Evolutionary conservation across 2,888 invertebrate species (phyloP), one percentile per base, ranked within the genome.

Genomic region (Xylocampa areola): DNA sequence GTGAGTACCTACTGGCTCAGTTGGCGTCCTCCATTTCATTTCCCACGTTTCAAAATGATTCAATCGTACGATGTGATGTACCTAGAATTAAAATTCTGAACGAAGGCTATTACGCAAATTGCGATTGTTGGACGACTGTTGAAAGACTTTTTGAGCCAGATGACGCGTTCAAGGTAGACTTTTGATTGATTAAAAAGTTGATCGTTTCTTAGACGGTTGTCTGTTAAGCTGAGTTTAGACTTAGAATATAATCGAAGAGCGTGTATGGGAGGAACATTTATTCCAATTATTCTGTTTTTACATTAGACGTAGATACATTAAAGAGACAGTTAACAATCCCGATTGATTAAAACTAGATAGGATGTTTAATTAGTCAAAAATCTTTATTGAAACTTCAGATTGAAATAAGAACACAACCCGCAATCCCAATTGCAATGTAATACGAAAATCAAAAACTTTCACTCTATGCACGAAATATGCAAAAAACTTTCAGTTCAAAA

Each of bases 41-140:
- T 80, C 78, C 79, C 77, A 84, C 77, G 68, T 82, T 85, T 79
- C 77, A 78, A 80, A 88, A 88, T 88, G 84, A 85, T 85, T 85
- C 86, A 83, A 85, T 85, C 51, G 45, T 23, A 47, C 57, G 39
- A 47, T 49, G 35, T 52, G 63, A 67, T 48, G 44, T 52, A 63
- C 68, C 69, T 63, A 49, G 57, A 68, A 63, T 67, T 68, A 67
- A 66, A 66, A 68, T 62, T 62, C 55, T 62, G 55, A 68, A 50
- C 17, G n/a, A 25, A 68, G 23, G 51, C 71, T 57, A 52, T 64
- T 72, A 60, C 39, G 73, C 58, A 63, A 72, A 67, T 67, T 67
- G 41, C 55, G 49, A 69, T 51, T 59, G 60, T 63, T 58, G 45
- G 40, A 64, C 21, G 51, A 68, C 13, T 64, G 32, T 53, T 70